A percentile compares a stretch with the other conserved stretches of the same genome.
These are phyloP conservation scores for Sogatella furcifera DNA, from an alignment of 1,140 invertebrate genomes.

Conservation along the genomic window DNA sequence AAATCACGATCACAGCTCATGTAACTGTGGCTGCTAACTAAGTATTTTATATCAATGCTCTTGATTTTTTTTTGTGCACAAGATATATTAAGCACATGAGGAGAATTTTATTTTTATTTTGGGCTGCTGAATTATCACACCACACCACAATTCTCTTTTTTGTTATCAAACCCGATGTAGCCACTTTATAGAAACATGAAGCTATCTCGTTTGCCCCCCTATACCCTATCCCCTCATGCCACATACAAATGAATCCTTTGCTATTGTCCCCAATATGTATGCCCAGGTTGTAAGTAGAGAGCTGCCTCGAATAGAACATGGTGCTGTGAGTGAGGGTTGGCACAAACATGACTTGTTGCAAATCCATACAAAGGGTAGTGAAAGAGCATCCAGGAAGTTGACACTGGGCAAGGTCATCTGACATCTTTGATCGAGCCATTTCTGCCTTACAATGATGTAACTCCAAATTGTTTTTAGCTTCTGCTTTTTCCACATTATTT, in stretches of 20 bases:
- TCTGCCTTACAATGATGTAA: neutral
- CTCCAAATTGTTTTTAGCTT: neutral
- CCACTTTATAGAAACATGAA: conserved; percentile 12
- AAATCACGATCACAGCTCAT: neutral
- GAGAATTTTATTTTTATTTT: conserved; percentile 7
- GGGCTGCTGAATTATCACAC: conserved; percentile 8
- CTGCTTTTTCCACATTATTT: neutral
- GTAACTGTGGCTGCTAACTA: neutral
- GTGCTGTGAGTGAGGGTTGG: conserved; percentile 5
- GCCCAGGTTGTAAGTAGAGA: conserved; percentile 1
- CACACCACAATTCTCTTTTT: conserved; percentile 1
- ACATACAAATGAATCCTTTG: conserved; percentile 5
- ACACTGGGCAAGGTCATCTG: neutral
- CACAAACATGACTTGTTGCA: conserved; percentile 3
- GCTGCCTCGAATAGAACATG: conserved; percentile 3
- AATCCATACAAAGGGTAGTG: neutral
- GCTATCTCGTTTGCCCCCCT: conserved; percentile 8
- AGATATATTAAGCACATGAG: neutral
- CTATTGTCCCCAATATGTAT: conserved; percentile 6
- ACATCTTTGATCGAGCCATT: neutral
- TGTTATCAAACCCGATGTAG: neutral
- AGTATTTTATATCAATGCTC: neutral
- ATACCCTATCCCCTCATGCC: conserved; percentile 11
- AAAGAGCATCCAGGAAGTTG: neutral
- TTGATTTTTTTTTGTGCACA: neutral